These are phyloP conservation scores for Clanis bilineata DNA, from an alignment of 2,888 invertebrate genomes.

Conservation along the genomic window DNA sequence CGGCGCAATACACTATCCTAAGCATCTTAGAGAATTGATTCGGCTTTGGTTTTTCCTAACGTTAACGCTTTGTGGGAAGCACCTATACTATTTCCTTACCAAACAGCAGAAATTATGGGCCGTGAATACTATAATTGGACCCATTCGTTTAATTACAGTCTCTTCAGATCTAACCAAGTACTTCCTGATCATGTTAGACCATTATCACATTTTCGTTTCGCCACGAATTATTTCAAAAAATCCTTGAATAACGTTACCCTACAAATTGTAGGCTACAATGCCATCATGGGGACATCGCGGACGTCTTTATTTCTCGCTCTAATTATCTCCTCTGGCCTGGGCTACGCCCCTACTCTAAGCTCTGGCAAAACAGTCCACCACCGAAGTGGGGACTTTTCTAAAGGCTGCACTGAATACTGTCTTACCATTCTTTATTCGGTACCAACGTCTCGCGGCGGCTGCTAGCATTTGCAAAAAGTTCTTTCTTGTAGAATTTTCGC, in stretches of 20 bases:
- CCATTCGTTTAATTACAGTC: no score
- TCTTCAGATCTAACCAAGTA: no score
- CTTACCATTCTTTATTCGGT: constrained; percentile 66
- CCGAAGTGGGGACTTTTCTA: constrained; percentile 75
- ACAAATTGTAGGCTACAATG: no score
- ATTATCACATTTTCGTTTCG: no score
- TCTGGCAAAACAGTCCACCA: constrained; percentile 39
- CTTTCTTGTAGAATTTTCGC: background rate
- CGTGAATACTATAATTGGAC: no score
- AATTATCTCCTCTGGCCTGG: constrained; percentile 43
- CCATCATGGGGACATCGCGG: constrained; percentile 33
- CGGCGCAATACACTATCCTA: no score
- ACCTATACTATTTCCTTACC: no score
- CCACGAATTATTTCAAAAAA: background rate
- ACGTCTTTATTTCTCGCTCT: constrained; percentile 54
- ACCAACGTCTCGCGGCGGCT: constrained; percentile 58
- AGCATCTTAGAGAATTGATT: no score
- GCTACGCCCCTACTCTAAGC: constrained; percentile 21
- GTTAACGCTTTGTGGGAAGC: no score
- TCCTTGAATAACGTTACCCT: background rate
- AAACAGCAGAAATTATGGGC: no score
- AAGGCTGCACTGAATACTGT: constrained; percentile 70
- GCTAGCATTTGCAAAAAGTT: background rate
- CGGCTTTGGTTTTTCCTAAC: no score
- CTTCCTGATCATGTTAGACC: no score